Conservation (phyloP, 2,113 vertebrate genomes). For the Zosterops borbonicus region DNA sequence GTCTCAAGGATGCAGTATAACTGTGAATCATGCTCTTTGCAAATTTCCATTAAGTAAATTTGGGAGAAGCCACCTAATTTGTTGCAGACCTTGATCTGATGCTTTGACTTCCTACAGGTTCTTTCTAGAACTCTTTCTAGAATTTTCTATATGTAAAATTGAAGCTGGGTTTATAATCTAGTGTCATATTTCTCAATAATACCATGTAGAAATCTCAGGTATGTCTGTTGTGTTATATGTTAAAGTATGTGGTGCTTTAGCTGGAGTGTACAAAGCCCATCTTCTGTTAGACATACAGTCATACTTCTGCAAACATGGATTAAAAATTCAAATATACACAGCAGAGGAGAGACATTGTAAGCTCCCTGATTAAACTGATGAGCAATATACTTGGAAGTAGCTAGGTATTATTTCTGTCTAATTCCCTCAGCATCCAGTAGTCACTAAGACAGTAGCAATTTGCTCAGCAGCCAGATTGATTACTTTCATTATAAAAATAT, state of each 20-base stretch:
- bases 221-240: background rate
- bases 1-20: background rate
- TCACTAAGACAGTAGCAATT: background rate
- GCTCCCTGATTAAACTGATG: background rate
- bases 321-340: background rate
- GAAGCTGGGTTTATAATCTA: background rate
- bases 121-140: background rate
- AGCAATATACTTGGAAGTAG: background rate
- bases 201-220: background rate
- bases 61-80: background rate
- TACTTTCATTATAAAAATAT: background rate
- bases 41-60: background rate
- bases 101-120: background rate
- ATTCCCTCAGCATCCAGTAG: background rate
- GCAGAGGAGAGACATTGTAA: background rate
- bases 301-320: background rate
- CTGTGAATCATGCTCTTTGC: background rate
- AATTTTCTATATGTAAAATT: background rate
- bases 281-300: background rate
- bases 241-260: background rate
- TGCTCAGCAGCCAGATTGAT: accelerated
- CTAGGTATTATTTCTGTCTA: background rate
- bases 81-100: background rate
- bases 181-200: background rate
- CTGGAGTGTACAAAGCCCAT: background rate